Base-by-base conservation (phyloP, 2,888 invertebrate genomes). In the Lochmaea crataegi region DNA sequence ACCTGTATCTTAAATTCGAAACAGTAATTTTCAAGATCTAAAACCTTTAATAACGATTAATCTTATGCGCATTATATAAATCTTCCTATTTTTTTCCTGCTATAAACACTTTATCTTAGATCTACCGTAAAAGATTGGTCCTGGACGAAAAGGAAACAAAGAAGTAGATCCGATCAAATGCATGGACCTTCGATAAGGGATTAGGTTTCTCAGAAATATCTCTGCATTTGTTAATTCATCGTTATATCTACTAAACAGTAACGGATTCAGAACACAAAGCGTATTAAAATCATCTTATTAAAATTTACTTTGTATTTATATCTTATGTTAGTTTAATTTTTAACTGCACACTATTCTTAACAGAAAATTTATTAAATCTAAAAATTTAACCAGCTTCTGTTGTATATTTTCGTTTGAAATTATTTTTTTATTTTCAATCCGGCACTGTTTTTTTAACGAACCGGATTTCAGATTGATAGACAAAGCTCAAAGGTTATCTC, bases 161-260 rank as follows among this genome's bases (percentile, higher is more conserved):
- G 68, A 58, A 60, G 38, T 53, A 61, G 68, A 61, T 61, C 61
- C 53, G 63, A 68, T 68, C 61, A 45, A 61, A 61, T n/a, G 41
- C 51, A 68, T 56, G n/a, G 42, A 48, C 56, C 63, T 56, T 74
- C 68, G 75, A 72, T 72, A 72, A 76, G 65, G 68, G 71, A 68
- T 68, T 58, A 57, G 68, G 57, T n/a, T 73, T 75, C 72, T 71
- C 64, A 66, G 76, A 76, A 74, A 74, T 72, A 64, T 68, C 74
- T 74, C 57, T 65, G 71, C 56, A 67, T 73, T 71, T 74, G 74
- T 76, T 72, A 72, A 74, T 70, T 69, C 76, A 67, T 74, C 74
- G 65, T 71, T 64, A 68, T 38, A 58, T 38, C 58, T 16, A 22
- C 2, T 57, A 14, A 10, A 16, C 60, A 60, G 60, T 16, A 38